phyloP scores from a whole-genome alignment of 2,797 vertebrate genomes.

The Silurus lanzhouensis region DNA sequence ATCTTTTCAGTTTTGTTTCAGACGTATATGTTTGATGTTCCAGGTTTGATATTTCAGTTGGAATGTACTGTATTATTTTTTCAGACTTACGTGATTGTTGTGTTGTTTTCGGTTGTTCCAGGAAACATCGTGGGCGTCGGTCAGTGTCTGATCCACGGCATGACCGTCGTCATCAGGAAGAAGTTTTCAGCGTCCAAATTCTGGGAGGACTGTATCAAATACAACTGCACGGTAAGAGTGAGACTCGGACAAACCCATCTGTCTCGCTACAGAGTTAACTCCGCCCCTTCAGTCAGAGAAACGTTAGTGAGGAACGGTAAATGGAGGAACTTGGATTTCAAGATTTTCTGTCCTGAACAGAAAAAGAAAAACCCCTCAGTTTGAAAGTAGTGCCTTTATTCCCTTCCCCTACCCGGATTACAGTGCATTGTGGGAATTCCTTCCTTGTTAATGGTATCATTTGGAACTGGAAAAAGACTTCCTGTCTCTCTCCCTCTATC shows the following conservation, averaged over 20 bases:
- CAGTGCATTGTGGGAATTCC: not conserved
- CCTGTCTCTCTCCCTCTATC: not conserved
- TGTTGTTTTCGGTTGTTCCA: conserved; percentile 59
- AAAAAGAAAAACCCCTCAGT: not conserved
- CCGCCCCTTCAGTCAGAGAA: not conserved
- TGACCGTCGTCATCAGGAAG: conserved; percentile 93
- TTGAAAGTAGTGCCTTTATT: too few relatives aligned
- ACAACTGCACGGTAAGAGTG: conserved; percentile 93
- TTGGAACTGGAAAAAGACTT: not conserved
- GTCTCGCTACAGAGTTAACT: not conserved
- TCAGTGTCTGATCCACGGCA: conserved; percentile 91
- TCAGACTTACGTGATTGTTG: not conserved
- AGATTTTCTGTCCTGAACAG: not conserved
- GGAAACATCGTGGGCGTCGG: conserved; percentile 97
- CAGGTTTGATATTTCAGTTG: not conserved
- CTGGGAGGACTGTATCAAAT: conserved; percentile 97
- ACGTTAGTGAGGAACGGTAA: too few relatives aligned
- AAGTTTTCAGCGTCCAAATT: conserved; percentile 97
- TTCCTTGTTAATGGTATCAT: not conserved
- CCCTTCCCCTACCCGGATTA: too few relatives aligned
- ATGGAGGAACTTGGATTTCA: not conserved
- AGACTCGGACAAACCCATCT: not conserved
- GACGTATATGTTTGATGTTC: too few relatives aligned
- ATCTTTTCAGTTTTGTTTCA: too few relatives aligned
- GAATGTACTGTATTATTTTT: not conserved